These are phyloP conservation scores for Diloba caeruleocephala DNA, from an alignment of 2,888 invertebrate species.

Conservation along the genomic window DNA sequence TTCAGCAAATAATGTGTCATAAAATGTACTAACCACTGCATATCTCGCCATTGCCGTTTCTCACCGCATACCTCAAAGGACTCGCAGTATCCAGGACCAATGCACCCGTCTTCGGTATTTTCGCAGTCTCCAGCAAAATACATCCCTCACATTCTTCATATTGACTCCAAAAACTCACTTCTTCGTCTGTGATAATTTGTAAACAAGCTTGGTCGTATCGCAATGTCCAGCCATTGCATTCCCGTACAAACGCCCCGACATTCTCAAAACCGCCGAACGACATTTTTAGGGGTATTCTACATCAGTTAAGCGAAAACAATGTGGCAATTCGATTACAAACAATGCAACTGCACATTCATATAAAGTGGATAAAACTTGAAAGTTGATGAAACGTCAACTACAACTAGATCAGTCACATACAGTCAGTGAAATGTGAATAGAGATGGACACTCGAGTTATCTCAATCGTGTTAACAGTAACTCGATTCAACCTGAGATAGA, in stretches of 20 bases:
- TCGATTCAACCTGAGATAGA: too few species aligned
- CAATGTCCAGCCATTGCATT: constrained; percentile 73
- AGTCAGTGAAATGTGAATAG: too few species aligned
- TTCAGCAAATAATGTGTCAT: constrained; percentile 30
- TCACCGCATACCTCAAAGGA: constrained; percentile 73
- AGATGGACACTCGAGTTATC: too few species aligned
- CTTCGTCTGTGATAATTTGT: constrained; percentile 71
- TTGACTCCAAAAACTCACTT: constrained; percentile 79
- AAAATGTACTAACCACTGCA: constrained; percentile 74
- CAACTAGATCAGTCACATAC: too few species aligned
- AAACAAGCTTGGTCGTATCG: constrained; percentile 83
- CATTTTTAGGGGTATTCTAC: constrained; percentile 68
- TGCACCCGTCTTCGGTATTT: constrained; percentile 58
- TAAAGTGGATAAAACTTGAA: constrained; percentile 40
- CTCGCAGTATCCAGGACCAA: constrained; percentile 74
- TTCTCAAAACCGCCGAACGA: constrained; percentile 75
- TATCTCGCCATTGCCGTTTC: constrained; percentile 65
- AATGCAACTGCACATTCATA: constrained; percentile 56
- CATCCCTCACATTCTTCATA: constrained; percentile 84
- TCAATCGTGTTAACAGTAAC: too few species aligned
- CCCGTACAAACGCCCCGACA: constrained; percentile 75
- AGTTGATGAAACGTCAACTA: constrained; percentile 36
- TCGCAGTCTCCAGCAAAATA: constrained; percentile 64
- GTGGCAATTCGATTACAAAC: constrained; percentile 50
- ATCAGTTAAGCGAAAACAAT: constrained; percentile 54